Base-by-base conservation (phyloP, 2,888 invertebrate genomes). In the Lithophane ornitopus region DNA sequence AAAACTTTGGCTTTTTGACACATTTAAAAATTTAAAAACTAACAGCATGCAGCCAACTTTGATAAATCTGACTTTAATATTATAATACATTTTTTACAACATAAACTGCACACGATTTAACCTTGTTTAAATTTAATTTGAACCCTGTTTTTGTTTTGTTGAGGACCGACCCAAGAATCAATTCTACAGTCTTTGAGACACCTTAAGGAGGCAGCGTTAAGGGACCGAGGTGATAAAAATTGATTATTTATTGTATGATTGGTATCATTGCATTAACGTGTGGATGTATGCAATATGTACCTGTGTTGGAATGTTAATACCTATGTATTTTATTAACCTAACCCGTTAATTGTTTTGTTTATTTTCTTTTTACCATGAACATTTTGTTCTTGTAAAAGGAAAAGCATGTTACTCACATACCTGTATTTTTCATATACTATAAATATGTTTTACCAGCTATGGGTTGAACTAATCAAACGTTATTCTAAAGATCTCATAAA, bases 121-220 rank as follows among this genome's bases (percentile, higher is more conserved):
- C 81, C 82, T 88, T 78, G 83, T 88, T 88, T 87, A 74, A 82
- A 86, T 89, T 89, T 89, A 91, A 92, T 92, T 90, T 91, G 85
- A 90, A 90, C 89, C 91, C 90, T 90, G 88, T 91, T 92, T 91
- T 92, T 91, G 87, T 91, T 93, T 91, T 92, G 90, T 92, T 91
- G 93, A 93, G 93, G 93, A 90, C 93, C 93, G 91, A 93, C 92
- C 91, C 93, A 93, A 93, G 93, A 93, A 91, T 91, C 92, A 90
- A 93, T 93, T 90, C 93, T 93, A 90, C 93, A 93, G 89, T 93
- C 93, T 91, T 92, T 93, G 93, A 92, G 93, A 92, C 91, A 93
- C 92, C 93, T 93, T 88, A 92, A 92, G 93, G 93, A 93, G 91
- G 93, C 93, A 89, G 93, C 93, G 70, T 89, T 92, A 92, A 93